phyloP scores from a whole-genome alignment of 92 coral and sea anemone genomes.

The Porites divaricata region DNA sequence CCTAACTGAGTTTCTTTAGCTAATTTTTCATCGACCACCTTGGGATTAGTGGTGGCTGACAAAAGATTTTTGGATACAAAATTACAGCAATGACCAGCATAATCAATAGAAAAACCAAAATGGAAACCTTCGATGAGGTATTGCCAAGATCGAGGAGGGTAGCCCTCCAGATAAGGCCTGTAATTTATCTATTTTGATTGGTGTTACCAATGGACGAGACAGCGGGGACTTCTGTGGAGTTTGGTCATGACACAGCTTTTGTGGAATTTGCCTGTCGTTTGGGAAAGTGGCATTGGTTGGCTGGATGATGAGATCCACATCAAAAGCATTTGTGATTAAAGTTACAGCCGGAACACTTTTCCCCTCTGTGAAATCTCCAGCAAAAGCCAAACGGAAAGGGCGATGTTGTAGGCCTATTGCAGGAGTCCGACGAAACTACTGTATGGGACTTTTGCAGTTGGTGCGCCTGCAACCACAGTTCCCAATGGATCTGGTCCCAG shows the following conservation, averaged over 20 bases:
- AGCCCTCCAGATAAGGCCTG: not conserved
- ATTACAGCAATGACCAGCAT: not conserved
- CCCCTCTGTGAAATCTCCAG: too few species aligned
- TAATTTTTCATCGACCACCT: too few species aligned
- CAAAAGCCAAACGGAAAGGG: not conserved
- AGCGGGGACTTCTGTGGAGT: not conserved
- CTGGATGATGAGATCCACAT: not conserved
- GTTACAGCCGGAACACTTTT: too few species aligned
- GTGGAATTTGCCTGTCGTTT: not conserved
- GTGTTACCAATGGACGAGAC: conserved; percentile 5
- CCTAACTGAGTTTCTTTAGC: too few species aligned
- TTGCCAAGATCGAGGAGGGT: not conserved
- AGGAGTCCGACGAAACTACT: too few species aligned
- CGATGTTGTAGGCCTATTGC: too few species aligned
- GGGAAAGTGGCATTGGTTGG: not conserved
- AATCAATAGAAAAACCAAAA: not conserved
- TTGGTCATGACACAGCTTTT: too few species aligned
- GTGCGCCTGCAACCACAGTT: not conserved
- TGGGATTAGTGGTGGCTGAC: not conserved
- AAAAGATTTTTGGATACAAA: not conserved
- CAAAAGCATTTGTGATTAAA: not conserved
- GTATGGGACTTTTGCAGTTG: too few species aligned
- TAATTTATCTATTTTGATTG: conserved; percentile 6
- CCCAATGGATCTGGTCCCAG: too few species aligned
- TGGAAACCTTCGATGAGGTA: not conserved